Conservation (phyloP, 2,888 invertebrate species). For the Willowsia nigromaculata region DNA sequence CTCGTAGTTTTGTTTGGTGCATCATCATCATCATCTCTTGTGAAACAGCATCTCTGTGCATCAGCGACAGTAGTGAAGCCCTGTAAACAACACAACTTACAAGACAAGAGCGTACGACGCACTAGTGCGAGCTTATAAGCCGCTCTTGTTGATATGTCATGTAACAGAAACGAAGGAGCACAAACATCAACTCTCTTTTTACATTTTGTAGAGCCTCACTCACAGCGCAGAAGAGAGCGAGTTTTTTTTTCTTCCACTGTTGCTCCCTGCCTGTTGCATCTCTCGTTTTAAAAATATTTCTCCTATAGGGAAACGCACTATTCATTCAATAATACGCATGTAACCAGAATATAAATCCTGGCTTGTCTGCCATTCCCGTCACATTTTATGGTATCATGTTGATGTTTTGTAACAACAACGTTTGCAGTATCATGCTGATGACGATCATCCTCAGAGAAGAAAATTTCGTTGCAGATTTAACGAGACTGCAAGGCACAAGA, state of each 20-base stretch:
- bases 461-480: not conserved
- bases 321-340: not conserved
- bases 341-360: conserved; percentile 41
- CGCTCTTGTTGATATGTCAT: conserved; percentile 47
- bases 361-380: conserved; percentile 20
- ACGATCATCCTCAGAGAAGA: not conserved
- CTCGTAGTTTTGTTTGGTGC: too few species aligned
- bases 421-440: not conserved
- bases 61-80: not conserved
- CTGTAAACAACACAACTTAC: conserved; percentile 39
- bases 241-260: not conserved
- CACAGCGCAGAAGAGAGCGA: not conserved
- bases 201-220: not conserved
- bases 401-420: conserved; percentile 50
- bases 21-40: too few species aligned
- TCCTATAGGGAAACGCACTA: not conserved
- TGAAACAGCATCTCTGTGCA: too few species aligned
- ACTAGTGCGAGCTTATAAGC: not conserved
- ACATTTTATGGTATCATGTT: conserved; percentile 52
- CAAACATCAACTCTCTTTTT: not conserved
- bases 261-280: not conserved
- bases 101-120: conserved; percentile 22
- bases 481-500: too few species aligned
- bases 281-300: not conserved
- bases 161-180: not conserved